phyloP scores from a whole-genome alignment of 64 coral and sea anemone genomes.

The Exaiptasia diaphana region DNA sequence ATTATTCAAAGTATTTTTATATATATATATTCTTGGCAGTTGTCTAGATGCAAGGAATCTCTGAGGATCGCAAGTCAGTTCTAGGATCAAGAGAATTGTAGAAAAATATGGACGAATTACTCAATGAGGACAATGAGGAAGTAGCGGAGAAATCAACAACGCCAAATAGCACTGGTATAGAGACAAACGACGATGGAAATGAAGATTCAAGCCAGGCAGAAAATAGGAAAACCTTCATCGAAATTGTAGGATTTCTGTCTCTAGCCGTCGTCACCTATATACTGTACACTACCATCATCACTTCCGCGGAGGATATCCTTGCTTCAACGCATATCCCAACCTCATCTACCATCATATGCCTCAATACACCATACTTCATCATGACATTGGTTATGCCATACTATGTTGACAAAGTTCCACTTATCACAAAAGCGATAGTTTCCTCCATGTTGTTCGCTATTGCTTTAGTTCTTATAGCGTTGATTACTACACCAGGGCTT shows the following conservation, averaged over 20 bases:
- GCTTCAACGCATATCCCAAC: neutral
- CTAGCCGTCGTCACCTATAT: conserved; percentile 5
- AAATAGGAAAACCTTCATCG: neutral
- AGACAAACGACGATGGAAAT: neutral
- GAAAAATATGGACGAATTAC: neutral
- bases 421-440: neutral
- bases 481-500: conserved; percentile 4
- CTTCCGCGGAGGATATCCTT: neutral
- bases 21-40: too few relatives aligned
- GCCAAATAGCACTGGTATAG: neutral
- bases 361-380: conserved; percentile 11
- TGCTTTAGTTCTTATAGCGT: neutral
- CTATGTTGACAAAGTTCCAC: conserved; percentile 11
- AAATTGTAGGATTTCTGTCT: conserved; percentile 12
- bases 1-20: too few relatives aligned
- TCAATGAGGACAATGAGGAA: neutral
- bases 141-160: neutral
- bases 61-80: too few relatives aligned
- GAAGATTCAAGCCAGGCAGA: neutral
- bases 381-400: neutral
- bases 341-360: neutral
- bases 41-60: too few relatives aligned
- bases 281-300: conserved; percentile 1
- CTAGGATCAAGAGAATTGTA: neutral
- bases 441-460: neutral